Percentiles rank a stretch among this genome's conserved stretches.
phyloP scores from a whole-genome alignment of 2,797 vertebrate genomes.

The Phrynocephalus guinanensis region DNA sequence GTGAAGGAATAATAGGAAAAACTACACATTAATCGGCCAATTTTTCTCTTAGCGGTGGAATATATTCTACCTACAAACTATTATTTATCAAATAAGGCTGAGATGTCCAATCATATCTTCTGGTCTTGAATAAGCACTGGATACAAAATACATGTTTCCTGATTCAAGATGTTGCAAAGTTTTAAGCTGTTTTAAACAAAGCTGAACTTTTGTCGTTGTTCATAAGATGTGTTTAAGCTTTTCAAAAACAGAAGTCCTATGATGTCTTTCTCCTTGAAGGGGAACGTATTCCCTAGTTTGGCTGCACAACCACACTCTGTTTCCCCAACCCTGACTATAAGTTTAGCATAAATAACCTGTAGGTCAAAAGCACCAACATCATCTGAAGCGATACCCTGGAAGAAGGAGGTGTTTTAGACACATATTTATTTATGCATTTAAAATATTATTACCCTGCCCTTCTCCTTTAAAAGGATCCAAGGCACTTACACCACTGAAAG shows the following conservation, averaged over 20 bases:
- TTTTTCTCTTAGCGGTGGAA: constrained; percentile 71
- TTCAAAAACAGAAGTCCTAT: background rate
- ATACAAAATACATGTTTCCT: constrained; percentile 63
- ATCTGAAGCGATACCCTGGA: background rate
- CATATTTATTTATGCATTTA: too few species aligned
- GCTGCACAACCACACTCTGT: background rate
- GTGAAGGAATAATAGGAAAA: constrained; percentile 38
- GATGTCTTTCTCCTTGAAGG: background rate
- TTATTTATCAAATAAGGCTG: constrained; percentile 74
- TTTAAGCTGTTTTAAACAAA: constrained; percentile 55
- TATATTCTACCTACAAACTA: constrained; percentile 72
- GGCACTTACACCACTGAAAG: too few species aligned
- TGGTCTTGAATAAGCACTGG: constrained; percentile 54
- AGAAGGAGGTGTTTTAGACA: background rate
- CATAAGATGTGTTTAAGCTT: background rate
- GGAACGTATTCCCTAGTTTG: background rate
- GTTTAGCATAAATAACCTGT: background rate
- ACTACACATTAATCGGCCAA: constrained; percentile 63
- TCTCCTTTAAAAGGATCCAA: too few species aligned
- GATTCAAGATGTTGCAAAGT: constrained; percentile 68
- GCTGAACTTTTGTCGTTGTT: constrained; percentile 51
- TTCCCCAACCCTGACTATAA: background rate
- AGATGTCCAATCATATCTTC: constrained; percentile 75
- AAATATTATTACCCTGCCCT: too few species aligned
- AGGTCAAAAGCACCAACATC: background rate